phyloP scores from a whole-genome alignment of 2,888 invertebrate genomes.

The Phytoseiulus persimilis region DNA sequence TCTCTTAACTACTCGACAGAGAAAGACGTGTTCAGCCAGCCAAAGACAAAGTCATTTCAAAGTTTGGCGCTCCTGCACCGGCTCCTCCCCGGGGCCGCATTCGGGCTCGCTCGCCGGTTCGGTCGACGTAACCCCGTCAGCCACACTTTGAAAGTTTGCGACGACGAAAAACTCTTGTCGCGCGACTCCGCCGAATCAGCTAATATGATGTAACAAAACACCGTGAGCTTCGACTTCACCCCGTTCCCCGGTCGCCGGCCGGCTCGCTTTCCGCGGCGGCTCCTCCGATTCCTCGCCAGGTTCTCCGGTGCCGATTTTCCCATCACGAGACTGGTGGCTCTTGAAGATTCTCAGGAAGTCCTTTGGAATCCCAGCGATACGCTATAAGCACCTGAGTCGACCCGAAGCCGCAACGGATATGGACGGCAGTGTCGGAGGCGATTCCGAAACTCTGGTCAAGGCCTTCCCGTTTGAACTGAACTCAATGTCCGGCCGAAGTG shows the following conservation, averaged over 20 bases:
- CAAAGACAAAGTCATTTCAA: background rate
- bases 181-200: background rate
- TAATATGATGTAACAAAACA: background rate
- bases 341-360: no score
- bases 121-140: background rate
- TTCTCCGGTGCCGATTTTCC: no score
- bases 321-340: no score
- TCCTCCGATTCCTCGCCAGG: no score
- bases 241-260: no score
- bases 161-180: background rate
- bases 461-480: no score
- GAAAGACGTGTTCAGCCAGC: slow-evolving; percentile 5
- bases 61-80: background rate
- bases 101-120: background rate
- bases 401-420: no score
- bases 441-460: no score
- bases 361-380: no score
- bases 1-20: background rate
- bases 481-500: background rate
- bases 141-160: background rate
- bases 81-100: background rate
- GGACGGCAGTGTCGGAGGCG: no score
- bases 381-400: no score
- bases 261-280: background rate
- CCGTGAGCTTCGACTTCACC: background rate